Evolutionary conservation across 2,888 invertebrate species (phyloP), one percentile per base, ranked within the genome.

Genomic region (Eucriotettix oculatus): DNA sequence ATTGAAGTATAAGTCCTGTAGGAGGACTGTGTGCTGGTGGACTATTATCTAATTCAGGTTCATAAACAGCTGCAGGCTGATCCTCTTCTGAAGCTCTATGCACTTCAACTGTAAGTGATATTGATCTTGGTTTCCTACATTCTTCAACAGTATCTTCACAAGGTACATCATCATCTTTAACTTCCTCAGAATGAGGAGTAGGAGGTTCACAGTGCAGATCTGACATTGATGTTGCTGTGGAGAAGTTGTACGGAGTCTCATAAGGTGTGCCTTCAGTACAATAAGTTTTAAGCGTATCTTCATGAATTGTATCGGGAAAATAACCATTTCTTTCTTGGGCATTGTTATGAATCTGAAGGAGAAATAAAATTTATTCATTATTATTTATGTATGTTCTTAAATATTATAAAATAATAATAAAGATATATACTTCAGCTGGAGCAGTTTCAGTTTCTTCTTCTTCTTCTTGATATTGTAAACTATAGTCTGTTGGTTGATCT

Each of bases 401-500:
- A 29, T 29, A 5, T 29, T 29, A 29, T 29, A 29, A 29, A 29
- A 29, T 29, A 29, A 29, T 29, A 29, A 29, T 29, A 29, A 29
- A 29, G 29, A 29, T 29, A 29, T 29, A 29, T 29, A 29, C 42
- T 43, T n/a, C n/a, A 48, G 48, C 9, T 48, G 48, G 48, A 14
- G 48, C 29, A 29, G 29, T 57, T 52, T 73, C 71, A 12, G 74
- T 72, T 40, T 74, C 73, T 16, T 87, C 88, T 68, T 87, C 87
- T 66, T 87, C 87, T 72, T 94, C 93, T 0, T 88, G 87, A 71
- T 93, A 95, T 41, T 90, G 80, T 61, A 93, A 74, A 65, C 94
- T 93, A 70, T 91, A 95, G 75, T 95, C 90, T 0, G 94, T 94
- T 0, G 92, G 91, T 71, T 93, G 93, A 72, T 92, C 92, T 57